A percentile compares a stretch with the other conserved stretches of the same genome.
Conservation (phyloP, 2,113 vertebrate species). For the Climacteris rufus region DNA sequence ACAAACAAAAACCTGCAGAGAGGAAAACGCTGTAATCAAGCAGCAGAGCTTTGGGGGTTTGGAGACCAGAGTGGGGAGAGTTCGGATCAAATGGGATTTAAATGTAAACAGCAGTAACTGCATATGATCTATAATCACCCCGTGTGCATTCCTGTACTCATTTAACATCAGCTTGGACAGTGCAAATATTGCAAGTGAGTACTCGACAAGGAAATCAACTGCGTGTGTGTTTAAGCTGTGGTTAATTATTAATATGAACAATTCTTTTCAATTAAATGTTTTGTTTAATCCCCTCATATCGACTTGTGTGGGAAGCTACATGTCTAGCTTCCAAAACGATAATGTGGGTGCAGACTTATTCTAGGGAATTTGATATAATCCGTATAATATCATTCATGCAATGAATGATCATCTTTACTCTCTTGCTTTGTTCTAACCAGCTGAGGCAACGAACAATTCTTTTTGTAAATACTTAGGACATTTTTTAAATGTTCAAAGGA, state of each 20-base stretch:
- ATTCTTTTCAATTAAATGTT: neutral
- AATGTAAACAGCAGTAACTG: neutral
- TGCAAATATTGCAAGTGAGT: neutral
- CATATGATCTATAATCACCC: neutral
- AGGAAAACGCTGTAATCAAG: neutral
- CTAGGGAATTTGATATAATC: neutral
- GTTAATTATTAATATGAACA: neutral
- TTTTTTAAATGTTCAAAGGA: neutral
- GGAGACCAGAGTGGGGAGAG: neutral
- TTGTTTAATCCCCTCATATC: neutral
- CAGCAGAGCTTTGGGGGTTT: neutral
- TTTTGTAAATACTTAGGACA: neutral
- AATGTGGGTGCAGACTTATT: neutral
- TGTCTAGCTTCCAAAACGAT: neutral
- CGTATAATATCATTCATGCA: neutral
- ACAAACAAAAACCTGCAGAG: neutral
- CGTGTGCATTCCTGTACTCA: neutral
- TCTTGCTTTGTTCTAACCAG: neutral
- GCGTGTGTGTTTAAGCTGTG: neutral
- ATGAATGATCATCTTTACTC: neutral
- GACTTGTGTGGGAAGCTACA: neutral
- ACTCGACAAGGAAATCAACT: neutral
- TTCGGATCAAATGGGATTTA: neutral
- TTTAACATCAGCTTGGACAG: neutral
- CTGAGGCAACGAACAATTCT: conserved; percentile 16